phyloP scores from a whole-genome alignment of 2,113 vertebrate genomes.

The Leucosticte australis region DNA sequence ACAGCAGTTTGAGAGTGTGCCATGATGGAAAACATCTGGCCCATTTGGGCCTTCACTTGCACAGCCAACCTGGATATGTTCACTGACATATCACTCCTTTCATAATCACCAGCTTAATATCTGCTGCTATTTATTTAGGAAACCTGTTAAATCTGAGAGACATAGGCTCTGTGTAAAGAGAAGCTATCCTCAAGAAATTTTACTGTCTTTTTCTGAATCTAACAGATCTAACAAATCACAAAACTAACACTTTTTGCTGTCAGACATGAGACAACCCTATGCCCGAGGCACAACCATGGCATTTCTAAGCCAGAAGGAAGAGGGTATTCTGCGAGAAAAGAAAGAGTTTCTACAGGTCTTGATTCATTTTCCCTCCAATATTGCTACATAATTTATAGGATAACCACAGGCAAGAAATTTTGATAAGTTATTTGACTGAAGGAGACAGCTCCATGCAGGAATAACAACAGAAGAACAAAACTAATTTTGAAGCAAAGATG shows the following conservation, averaged over 20 bases:
- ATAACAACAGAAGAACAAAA: background rate
- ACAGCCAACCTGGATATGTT: background rate
- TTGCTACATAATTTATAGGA: background rate
- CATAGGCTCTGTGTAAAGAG: background rate
- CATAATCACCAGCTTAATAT: background rate
- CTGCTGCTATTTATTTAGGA: background rate
- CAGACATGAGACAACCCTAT: background rate
- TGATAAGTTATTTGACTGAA: background rate
- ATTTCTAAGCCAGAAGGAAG: background rate
- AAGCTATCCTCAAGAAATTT: background rate
- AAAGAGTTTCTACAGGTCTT: background rate
- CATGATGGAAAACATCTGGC: constrained; percentile 61
- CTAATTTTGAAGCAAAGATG: background rate
- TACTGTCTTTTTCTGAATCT: background rate
- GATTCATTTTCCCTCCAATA: background rate
- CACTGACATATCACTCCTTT: background rate
- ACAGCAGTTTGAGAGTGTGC: background rate
- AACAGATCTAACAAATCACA: background rate
- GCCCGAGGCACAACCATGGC: no score
- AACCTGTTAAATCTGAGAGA: background rate
- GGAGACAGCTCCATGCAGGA: background rate
- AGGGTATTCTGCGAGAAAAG: background rate
- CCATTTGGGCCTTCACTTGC: background rate
- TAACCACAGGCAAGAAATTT: background rate
- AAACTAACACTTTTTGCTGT: background rate